Base-by-base conservation (phyloP, 1,140 invertebrate species). In the Adelges cooleyi region DNA sequence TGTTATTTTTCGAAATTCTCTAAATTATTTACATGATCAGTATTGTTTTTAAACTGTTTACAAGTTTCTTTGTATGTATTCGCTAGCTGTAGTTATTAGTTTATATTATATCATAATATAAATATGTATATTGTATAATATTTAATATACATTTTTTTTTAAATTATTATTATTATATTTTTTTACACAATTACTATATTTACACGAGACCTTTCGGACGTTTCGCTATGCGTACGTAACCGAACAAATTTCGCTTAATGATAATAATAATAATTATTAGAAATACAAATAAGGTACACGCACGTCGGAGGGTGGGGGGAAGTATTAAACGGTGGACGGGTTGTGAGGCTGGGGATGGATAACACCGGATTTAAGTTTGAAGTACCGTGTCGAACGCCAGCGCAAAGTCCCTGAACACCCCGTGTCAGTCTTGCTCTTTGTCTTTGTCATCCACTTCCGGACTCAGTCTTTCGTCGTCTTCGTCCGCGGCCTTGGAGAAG, bases 61-160 rank as follows among this genome's bases (percentile, higher is more conserved):
- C 38, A 42, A n/a, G 22, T 42, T 42, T 59, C 54, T 59, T 59
- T 59, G 54, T 59, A 59, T 59, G 54, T 59, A 59, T 59, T 59
- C 54, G 42, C 54, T 59, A 59, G 54, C 54, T 42, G 38, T 29
- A 46, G n/a, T 56, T n/a, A n/a, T 13, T 25, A 6, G n/a, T 38
- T 36, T 20, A 36, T 36, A 38, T 54, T 40, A 33, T 38, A 20
- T 53, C 50, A n/a, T 51, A 27, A 23, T n/a, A n/a, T n/a, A n/a
- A n/a, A n/a, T n/a, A n/a, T n/a, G 11, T 33, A 6, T 33, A 33
- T 33, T 11, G 11, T 33, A 6, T 33, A 33, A 33, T 6, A 33
- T 6, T 33, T 11, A 6, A 33, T 33, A 33, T 33, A 33, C 5
- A 6, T 33, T 33, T 33, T 33, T 33, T 33, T 11, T 11, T n/a